These are phyloP conservation scores for Brotula barbata DNA, from an alignment of 2,797 vertebrate genomes.

Conservation along the genomic window DNA sequence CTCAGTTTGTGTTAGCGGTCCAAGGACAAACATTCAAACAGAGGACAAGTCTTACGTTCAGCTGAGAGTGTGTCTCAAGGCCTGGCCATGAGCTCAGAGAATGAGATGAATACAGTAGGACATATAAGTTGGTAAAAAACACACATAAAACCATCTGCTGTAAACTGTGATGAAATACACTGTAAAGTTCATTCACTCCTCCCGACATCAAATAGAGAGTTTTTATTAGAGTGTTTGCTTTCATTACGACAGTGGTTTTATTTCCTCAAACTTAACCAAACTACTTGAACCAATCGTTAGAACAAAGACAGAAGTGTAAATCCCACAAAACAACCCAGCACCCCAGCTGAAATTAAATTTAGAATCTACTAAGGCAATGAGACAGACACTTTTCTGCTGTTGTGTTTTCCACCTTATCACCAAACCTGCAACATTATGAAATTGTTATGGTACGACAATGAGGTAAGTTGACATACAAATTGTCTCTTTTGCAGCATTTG, in stretches of 20 bases:
- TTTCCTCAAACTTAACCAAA: slow-evolving; percentile 33
- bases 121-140: background rate
- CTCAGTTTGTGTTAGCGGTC: slow-evolving; percentile 54
- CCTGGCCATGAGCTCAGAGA: slow-evolving; percentile 35
- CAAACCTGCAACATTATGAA: slow-evolving; percentile 42
- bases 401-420: slow-evolving; percentile 46
- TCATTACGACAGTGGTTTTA: slow-evolving; percentile 14
- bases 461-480: slow-evolving; percentile 36
- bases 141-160: background rate
- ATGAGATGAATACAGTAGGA: slow-evolving; percentile 36
- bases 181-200: slow-evolving; percentile 8
- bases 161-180: background rate
- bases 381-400: slow-evolving; percentile 36
- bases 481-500: slow-evolving; percentile 32
- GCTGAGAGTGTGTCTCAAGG: slow-evolving; percentile 22
- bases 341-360: slow-evolving; percentile 65
- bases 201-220: slow-evolving; percentile 19
- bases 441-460: slow-evolving; percentile 30
- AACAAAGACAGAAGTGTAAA: slow-evolving; percentile 49
- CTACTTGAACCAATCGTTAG: slow-evolving; percentile 33
- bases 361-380: slow-evolving; percentile 41
- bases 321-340: slow-evolving; percentile 40
- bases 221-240: slow-evolving; percentile 1
- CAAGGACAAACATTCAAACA: slow-evolving; percentile 60
- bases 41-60: slow-evolving; percentile 63